A percentile compares a stretch with the other conserved stretches of the same genome.
These are phyloP conservation scores for Philotrypesis tridentata DNA, from an alignment of 1,140 invertebrate species.

Conservation along the genomic window DNA sequence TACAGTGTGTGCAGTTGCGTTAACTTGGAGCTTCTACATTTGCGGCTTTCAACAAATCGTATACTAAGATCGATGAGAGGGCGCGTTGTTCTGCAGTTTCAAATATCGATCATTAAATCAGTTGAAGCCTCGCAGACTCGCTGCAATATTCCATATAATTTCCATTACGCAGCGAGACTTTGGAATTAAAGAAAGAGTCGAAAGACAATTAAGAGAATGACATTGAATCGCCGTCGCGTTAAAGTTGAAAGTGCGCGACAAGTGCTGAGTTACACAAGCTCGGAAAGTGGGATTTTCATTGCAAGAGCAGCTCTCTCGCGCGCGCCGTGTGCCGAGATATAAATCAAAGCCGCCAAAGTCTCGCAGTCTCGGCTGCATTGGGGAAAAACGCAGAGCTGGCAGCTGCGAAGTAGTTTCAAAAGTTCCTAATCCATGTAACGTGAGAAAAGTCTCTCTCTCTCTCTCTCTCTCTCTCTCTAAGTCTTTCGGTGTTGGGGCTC, in stretches of 20 bases:
- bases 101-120: no score
- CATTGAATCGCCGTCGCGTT: not conserved
- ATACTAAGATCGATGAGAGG: no score
- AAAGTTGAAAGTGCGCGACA: not conserved
- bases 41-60: no score
- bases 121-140: no score
- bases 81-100: no score
- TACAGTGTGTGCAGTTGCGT: no score
- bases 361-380: not conserved
- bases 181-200: no score
- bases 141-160: no score
- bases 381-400: not conserved
- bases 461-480: no score
- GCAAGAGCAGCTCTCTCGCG: not conserved
- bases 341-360: slow-evolving; percentile 6
- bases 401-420: slow-evolving; percentile 30
- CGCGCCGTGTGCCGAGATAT: not conserved
- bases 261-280: not conserved
- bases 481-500: no score
- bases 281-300: not conserved
- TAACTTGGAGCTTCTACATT: no score
- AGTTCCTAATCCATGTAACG: slow-evolving; percentile 30
- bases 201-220: not conserved
- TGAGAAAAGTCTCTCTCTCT: slow-evolving; percentile 1
- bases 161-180: no score